Evolutionary conservation across 2,113 vertebrate genomes (phyloP).

Genomic region (Otolemur garnettii): DNA sequence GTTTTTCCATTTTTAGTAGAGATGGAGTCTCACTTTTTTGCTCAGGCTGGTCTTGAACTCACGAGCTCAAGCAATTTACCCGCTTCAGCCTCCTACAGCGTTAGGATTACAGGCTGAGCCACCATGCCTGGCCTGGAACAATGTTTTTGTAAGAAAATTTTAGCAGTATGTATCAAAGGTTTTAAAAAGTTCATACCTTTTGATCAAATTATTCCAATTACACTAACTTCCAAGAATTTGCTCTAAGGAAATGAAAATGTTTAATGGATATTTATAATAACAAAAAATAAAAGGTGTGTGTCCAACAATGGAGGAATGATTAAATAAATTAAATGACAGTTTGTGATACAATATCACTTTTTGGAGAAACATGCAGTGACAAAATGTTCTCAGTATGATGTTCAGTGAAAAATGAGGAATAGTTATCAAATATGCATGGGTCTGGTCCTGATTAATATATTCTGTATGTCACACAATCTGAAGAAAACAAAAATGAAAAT

Average conservation of each 20-base stretch:
- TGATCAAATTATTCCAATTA: constrained; percentile 41
- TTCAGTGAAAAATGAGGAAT: constrained; percentile 27
- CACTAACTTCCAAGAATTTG: constrained; percentile 15
- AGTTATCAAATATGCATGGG: constrained; percentile 17
- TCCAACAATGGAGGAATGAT: background rate
- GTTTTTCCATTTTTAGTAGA: too few relatives aligned
- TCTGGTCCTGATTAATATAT: background rate
- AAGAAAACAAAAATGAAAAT: constrained; percentile 2
- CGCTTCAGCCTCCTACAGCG: too few relatives aligned
- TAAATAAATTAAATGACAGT: constrained; percentile 33
- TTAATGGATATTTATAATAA: constrained; percentile 54
- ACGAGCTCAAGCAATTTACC: too few relatives aligned
- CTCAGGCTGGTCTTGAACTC: too few relatives aligned
- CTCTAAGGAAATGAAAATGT: constrained; percentile 37
- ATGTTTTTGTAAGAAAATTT: background rate
- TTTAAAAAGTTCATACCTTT: constrained; percentile 20
- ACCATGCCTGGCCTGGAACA: background rate
- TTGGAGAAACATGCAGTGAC: constrained; percentile 46
- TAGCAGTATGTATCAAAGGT: background rate
- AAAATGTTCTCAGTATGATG: constrained; percentile 22
- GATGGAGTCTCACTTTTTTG: too few relatives aligned
- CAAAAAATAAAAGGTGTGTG: constrained; percentile 4
- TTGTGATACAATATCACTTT: background rate
- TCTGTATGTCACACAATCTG: background rate
- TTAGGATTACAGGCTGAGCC: too few relatives aligned